phyloP scores from a whole-genome alignment of 2,113 vertebrate species.

The Spizaetus ornatus region DNA sequence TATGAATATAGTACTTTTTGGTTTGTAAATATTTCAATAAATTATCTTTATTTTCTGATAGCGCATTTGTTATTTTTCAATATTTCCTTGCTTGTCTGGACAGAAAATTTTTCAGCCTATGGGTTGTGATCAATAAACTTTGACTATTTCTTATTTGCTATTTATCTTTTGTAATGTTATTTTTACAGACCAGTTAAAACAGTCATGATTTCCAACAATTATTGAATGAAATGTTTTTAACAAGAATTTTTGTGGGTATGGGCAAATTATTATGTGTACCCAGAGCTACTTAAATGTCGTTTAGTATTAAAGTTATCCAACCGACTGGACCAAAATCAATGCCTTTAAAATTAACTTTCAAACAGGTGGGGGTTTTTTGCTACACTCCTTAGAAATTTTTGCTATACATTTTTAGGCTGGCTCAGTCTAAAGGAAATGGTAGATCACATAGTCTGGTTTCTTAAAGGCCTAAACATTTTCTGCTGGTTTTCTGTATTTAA shows the following conservation, averaged over 20 bases:
- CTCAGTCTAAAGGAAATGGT: not conserved
- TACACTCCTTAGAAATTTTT: not conserved
- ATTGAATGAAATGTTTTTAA: not conserved
- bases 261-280: not conserved
- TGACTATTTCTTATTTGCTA: not conserved
- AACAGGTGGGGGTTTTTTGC: not conserved
- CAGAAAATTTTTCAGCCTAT: not conserved
- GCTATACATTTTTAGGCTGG: not conserved
- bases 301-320: not conserved
- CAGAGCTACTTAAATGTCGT: not conserved
- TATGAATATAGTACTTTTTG: not conserved
- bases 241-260: not conserved
- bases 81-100: not conserved
- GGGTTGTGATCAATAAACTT: not conserved
- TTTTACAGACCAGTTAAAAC: not conserved
- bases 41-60: not conserved
- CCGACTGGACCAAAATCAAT: not conserved
- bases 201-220: not conserved
- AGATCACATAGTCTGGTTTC: not conserved
- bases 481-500: not conserved
- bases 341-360: not conserved
- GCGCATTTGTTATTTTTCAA: not conserved
- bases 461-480: not conserved
- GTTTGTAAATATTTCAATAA: not conserved
- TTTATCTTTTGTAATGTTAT: not conserved